Evolutionary conservation across 2,888 invertebrate species (phyloP), one percentile per base, ranked within the genome.

Genomic region (Crematogaster levior): DNA sequence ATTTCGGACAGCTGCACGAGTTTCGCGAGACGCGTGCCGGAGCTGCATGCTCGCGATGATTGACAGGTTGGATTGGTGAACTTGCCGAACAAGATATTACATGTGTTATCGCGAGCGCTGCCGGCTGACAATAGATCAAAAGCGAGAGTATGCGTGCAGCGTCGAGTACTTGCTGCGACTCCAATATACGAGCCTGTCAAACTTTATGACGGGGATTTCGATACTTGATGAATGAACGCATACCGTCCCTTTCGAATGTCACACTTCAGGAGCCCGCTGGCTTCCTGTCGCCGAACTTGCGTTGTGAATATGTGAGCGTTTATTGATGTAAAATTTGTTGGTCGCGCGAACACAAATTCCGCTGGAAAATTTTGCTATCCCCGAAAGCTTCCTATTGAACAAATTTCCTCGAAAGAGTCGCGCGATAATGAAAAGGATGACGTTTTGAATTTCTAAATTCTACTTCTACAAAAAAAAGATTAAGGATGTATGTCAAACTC

Each of bases 131-230:
- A 91, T 90, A 88, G 90, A 91, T 90, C 91, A 90, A 87, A 88
- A 86, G 81, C 82, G 83, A 77, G 84, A 73, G 81, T 80, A 82
- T 85, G 83, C 79, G 74, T 77, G 83, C 63, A 58, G 65, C 75
- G 81, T 70, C 81, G 83, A 87, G 82, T 87, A 88, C 90, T 90
- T 90, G 88, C 82, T 83, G 77, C 83, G 82, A 85, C 83, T 83
- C 85, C 90, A 90, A 89, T 90, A 88, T 88, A 88, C 90, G 87
- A 85, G 73, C 86, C 84, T 83, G 89, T 89, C 89, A 88, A 89
- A 89, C 90, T 90, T 89, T 86, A 86, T 86, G 87, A 90, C 90
- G 90, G 85, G 88, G 88, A 89, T 90, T 90, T 90, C 87, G 88
- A 89, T 89, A 80, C 86, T 87, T 89, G 89, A 89, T 88, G 89